These are phyloP conservation scores for Vombatus ursinus DNA, from an alignment of 2,113 vertebrate species.

Conservation along the genomic window DNA sequence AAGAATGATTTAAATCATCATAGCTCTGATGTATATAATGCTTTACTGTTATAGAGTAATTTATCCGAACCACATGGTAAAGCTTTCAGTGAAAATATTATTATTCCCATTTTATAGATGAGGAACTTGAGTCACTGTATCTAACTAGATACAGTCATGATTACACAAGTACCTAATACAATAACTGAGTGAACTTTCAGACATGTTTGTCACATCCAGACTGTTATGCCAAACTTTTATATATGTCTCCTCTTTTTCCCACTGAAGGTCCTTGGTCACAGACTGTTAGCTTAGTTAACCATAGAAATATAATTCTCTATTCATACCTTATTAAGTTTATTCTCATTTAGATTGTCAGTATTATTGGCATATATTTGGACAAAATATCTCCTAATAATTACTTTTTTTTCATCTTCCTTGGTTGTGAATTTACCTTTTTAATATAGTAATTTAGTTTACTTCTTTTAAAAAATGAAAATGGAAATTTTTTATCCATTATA, in stretches of 20 bases:
- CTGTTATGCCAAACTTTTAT: neutral
- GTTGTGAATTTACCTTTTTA: neutral
- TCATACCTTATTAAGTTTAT: neutral
- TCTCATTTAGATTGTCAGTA: neutral
- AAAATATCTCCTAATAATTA: neutral
- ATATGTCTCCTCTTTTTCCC: neutral
- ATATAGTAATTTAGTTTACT: neutral
- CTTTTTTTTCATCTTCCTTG: neutral
- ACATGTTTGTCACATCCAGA: neutral
- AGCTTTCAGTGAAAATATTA: neutral
- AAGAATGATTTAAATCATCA: neutral
- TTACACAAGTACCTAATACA: neutral
- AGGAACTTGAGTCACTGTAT: neutral
- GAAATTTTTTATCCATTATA: neutral
- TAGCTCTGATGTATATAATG: neutral
- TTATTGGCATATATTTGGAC: neutral
- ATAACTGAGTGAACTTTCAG: neutral
- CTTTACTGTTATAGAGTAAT: neutral
- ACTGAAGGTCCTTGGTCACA: neutral
- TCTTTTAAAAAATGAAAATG: neutral
- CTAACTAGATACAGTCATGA: neutral
- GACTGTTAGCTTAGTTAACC: neutral
- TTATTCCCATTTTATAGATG: neutral
- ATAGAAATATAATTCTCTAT: neutral
- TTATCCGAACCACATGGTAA: neutral